These are phyloP conservation scores for Epizoanthus rinbou DNA, from an alignment of 92 coral and sea anemone genomes.

Conservation along the genomic window DNA sequence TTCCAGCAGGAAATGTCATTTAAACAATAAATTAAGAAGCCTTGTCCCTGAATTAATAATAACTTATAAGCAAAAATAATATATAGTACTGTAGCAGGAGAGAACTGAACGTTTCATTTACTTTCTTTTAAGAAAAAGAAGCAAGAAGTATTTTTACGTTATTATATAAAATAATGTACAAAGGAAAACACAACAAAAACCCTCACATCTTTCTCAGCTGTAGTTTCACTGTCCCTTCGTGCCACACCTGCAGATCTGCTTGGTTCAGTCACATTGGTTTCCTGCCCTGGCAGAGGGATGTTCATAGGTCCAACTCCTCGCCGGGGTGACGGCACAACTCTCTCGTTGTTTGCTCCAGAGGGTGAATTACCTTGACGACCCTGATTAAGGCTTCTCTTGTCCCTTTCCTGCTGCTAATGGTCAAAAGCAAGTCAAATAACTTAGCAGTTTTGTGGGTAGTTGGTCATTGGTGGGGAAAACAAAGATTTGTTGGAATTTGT, in stretches of 20 bases:
- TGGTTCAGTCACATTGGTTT: constrained; percentile 77
- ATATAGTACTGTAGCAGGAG: too few relatives aligned
- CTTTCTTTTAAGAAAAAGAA: too few relatives aligned
- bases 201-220: constrained; percentile 52
- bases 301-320: constrained; percentile 60
- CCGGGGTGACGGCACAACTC: constrained; percentile 55
- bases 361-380: constrained; percentile 20
- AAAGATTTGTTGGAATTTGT: too few relatives aligned
- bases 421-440: not conserved
- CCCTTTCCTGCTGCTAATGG: not conserved
- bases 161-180: too few relatives aligned
- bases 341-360: constrained; percentile 88
- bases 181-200: not conserved
- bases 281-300: constrained; percentile 59
- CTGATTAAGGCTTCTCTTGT: not conserved
- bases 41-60: too few relatives aligned
- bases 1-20: too few relatives aligned
- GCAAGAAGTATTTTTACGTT: too few relatives aligned
- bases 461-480: too few relatives aligned
- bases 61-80: too few relatives aligned
- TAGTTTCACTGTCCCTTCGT: constrained; percentile 14
- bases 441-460: not conserved
- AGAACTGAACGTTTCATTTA: too few relatives aligned
- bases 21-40: too few relatives aligned
- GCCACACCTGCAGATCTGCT: constrained; percentile 54